A percentile compares a stretch with the other conserved stretches of the same genome.
phyloP scores from a whole-genome alignment of 64 coral and sea anemone species.

The Pachyseris speciosa region DNA sequence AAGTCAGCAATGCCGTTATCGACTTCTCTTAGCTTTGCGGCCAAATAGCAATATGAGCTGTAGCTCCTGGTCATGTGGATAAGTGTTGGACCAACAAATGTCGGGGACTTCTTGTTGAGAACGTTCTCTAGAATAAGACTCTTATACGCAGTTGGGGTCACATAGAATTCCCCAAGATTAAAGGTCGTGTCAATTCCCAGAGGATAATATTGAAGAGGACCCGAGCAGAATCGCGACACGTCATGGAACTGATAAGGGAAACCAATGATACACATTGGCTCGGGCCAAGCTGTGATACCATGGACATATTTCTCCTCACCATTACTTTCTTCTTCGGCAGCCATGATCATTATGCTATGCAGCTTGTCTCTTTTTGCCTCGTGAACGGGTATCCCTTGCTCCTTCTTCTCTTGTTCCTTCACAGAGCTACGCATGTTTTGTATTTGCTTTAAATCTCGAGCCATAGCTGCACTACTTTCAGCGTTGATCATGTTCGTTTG shows the following conservation, averaged over 20 bases:
- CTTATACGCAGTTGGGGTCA: constrained; percentile 71
- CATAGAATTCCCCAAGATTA: constrained; percentile 62
- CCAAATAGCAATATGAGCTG: constrained; percentile 67
- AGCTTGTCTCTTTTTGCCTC: constrained; percentile 40
- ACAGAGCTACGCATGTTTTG: constrained; percentile 31
- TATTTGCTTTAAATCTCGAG: constrained; percentile 66
- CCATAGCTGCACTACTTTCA: constrained; percentile 33
- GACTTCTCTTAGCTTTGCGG: constrained; percentile 61
- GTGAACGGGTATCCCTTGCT: constrained; percentile 55
- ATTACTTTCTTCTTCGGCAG: constrained; percentile 24
- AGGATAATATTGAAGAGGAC: constrained; percentile 20
- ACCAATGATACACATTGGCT: constrained; percentile 78
- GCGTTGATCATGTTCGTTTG: constrained; percentile 52
- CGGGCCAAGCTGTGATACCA: constrained; percentile 54
- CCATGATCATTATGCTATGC: constrained; percentile 70
- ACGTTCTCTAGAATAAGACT: constrained; percentile 71
- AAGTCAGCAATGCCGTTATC: constrained; percentile 63
- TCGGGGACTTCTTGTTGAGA: constrained; percentile 43
- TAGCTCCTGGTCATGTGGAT: constrained; percentile 65
- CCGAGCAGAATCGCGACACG: constrained; percentile 55
- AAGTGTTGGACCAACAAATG: constrained; percentile 63
- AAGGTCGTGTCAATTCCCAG: constrained; percentile 73
- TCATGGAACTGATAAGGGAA: constrained; percentile 71
- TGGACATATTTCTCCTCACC: constrained; percentile 53
- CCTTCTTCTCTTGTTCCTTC: constrained; percentile 39